Base-by-base conservation (phyloP, 2,797 vertebrate species). In the Synanceia verrucosa region DNA sequence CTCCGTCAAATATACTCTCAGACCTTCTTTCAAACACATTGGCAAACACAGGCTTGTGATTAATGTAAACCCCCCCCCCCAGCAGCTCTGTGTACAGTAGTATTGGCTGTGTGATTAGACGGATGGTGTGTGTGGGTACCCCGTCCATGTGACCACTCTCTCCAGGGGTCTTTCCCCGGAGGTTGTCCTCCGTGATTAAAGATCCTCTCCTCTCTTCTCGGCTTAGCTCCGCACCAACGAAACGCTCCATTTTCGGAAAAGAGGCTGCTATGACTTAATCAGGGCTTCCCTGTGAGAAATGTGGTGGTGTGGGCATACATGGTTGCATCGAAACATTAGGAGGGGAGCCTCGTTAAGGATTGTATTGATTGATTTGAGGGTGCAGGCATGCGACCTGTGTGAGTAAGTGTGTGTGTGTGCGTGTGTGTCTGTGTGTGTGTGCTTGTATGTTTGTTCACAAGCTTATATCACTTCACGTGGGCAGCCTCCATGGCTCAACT, bases 181-280 rank as follows among this genome's bases (percentile, higher is more conserved):
- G 81, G 47, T 59, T 59, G 51, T 65, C 70, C 70, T 76, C 53
- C 14, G 43, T 82, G 75, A 76, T 75, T 76, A 73, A 72, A 79
- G 44, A 74, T 81, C 66, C 69, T 50, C 65, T 59, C 47, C 4
- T 48, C 61, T 67, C 47, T 3, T 48, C 61, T 67, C 81, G 12
- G 62, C 75, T 55, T 59, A n/a, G 61, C 57, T 79, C 65, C 36
- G 18, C n/a, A n/a, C n/a, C n/a, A n/a, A 82, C 65, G 36, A 73
- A 73, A 78, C 76, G 60, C 74, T 86, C 70, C 79, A 78, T 88
- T 86, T 84, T 73, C 74, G 83, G 86, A 82, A 68, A 78, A 71
- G 76, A 81, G 76, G 78, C 76, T 72, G 76, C 70, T 48, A 55
- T 91, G 90, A 91, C 91, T 88, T 91, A 90, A 92, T 89, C 86